Percentiles rank a stretch among this genome's conserved stretches.
Conservation (phyloP, 2,797 vertebrate species). For the Chiroxiphia lanceolata region DNA sequence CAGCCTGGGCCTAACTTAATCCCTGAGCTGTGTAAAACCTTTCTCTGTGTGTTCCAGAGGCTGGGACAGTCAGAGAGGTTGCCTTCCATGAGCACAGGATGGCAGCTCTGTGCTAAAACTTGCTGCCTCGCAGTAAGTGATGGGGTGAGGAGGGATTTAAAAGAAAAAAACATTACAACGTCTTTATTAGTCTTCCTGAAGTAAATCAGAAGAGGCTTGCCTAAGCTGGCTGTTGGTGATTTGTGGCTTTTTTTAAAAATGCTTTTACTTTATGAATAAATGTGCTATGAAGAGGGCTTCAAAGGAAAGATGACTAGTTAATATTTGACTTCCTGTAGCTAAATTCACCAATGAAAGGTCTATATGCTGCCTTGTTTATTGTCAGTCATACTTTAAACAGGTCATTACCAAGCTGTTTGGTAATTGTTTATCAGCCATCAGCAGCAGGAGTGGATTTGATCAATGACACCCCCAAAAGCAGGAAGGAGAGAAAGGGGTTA, state of each 20-base stretch:
- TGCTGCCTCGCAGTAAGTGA: not conserved
- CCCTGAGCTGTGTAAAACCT: not conserved
- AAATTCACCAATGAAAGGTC: not conserved
- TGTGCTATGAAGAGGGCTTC: not conserved
- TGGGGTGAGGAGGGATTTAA: not conserved
- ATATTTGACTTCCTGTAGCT: not conserved
- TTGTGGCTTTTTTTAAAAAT: not conserved
- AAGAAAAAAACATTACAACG: not conserved
- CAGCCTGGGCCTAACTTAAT: not conserved
- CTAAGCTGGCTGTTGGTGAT: not conserved
- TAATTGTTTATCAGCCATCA: not conserved
- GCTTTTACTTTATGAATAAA: not conserved
- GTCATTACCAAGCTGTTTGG: not conserved
- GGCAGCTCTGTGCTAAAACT: not conserved
- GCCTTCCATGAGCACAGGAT: fast-evolving
- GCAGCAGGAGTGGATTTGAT: not conserved
- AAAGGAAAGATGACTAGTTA: not conserved
- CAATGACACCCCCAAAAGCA: not conserved
- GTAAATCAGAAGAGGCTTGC: not conserved
- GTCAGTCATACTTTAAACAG: not conserved
- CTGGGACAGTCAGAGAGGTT: not conserved
- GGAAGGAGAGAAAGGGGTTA: conserved; percentile 28
- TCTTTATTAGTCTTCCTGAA: not conserved
- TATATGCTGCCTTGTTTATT: not conserved
- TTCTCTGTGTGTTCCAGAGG: not conserved